Conservation (phyloP, 1,140 invertebrate genomes). For the Hylaeus anthracinus region DNA sequence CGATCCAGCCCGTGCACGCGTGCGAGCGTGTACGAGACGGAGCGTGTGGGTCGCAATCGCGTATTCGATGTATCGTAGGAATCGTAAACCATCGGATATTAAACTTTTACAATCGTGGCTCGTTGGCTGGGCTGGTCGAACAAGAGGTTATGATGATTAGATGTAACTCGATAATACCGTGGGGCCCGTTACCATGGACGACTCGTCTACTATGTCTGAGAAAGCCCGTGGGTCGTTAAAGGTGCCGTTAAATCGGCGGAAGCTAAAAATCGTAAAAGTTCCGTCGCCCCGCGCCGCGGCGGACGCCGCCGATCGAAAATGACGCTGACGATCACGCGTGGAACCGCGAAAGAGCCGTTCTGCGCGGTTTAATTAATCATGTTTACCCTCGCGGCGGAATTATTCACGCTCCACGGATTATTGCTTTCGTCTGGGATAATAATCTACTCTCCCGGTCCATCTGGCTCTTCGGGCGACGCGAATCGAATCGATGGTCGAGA, state of each 20-base stretch:
- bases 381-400: constrained; percentile 17
- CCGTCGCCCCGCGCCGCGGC: constrained; percentile 17
- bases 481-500: not conserved
- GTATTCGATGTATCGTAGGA: constrained; percentile 67
- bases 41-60: not conserved
- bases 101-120: constrained; percentile 79
- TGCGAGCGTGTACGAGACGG: too few species aligned
- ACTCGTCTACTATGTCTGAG: constrained; percentile 59
- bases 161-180: constrained; percentile 80
- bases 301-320: constrained; percentile 24
- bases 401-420: constrained; percentile 13
- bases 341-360: constrained; percentile 9
- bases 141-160: constrained; percentile 81
- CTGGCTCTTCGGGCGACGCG: not conserved
- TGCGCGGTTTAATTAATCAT: constrained; percentile 38
- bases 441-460: not conserved
- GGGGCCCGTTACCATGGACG: constrained; percentile 37
- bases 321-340: not conserved
- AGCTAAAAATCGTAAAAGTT: constrained; percentile 76
- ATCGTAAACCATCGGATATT: constrained; percentile 79
- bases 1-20: not conserved
- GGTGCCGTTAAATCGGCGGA: constrained; percentile 77
- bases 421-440: constrained; percentile 4
- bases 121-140: constrained; percentile 65
- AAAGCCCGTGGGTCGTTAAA: constrained; percentile 74